These are phyloP conservation scores for Mylabris phalerata DNA, from an alignment of 1,140 invertebrate species.

Conservation along the genomic window DNA sequence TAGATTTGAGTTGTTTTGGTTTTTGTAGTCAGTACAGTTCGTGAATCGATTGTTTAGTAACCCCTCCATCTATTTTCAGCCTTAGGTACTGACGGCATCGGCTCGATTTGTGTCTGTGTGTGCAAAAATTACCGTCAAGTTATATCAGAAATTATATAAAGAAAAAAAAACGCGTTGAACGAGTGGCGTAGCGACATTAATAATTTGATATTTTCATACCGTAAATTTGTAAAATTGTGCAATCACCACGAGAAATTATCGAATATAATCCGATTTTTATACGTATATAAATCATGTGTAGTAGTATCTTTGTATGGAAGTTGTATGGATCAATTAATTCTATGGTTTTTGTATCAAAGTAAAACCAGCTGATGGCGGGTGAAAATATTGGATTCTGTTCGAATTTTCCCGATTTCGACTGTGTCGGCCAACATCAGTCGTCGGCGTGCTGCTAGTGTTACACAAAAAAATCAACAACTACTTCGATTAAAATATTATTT, in stretches of 20 bases:
- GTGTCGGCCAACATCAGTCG: slow-evolving; percentile 9
- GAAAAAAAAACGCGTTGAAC: slow-evolving; percentile 20
- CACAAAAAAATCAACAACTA: background rate
- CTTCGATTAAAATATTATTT: background rate
- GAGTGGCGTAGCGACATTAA: no score
- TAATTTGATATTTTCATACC: background rate
- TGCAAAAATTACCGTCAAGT: slow-evolving; percentile 31
- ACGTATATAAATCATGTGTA: background rate
- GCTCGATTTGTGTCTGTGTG: slow-evolving; percentile 30
- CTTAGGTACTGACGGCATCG: slow-evolving; percentile 43
- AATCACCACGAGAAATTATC: no score
- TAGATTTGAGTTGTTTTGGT: background rate
- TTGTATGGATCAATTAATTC: slow-evolving; percentile 23
- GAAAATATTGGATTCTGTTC: slow-evolving; percentile 35
- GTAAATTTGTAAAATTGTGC: background rate
- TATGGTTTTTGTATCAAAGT: slow-evolving; percentile 35
- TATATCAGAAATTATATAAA: no score
- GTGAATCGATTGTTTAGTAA: slow-evolving; percentile 1
- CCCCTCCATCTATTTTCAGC: slow-evolving; percentile 44
- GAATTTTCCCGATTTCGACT: slow-evolving; percentile 23
- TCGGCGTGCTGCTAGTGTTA: slow-evolving; percentile 18
- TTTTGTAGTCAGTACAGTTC: background rate
- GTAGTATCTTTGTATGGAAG: slow-evolving; percentile 6
- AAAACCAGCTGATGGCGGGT: slow-evolving; percentile 44
- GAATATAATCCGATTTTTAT: no score